Evolutionary conservation across 2,888 invertebrate genomes (phyloP), one percentile per base, ranked within the genome.

Genomic region (Phrixothrix hirtus): DNA sequence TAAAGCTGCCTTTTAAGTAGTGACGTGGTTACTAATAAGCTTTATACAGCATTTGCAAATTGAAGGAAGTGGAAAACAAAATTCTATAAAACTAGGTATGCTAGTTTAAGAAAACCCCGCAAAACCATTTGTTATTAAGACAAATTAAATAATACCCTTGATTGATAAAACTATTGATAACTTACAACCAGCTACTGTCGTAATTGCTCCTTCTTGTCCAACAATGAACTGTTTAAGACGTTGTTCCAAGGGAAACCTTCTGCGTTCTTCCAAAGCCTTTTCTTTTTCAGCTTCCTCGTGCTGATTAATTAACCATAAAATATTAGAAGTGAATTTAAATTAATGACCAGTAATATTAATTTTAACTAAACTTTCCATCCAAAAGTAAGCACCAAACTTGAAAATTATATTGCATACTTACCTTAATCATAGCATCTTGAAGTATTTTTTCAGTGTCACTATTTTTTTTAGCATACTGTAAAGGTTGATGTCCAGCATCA

Each of bases 191-290:
- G 90, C 85, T 5, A 91, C 90, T 35, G 86, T 84, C 46, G 87
- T 83, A 58, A 92, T 89, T 30, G 91, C 87, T 12, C 83, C 87
- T 68, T 88, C 90, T 77, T 95, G 95, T 0, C 95, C 95, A 34
- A 95, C 89, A 62, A 95, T 89, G 68, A 82, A 79, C 73, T 90
- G 83, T 68, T 87, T 89, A 34, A 95, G 77, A 50, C 93, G 80
- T 72, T 89, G 85, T 73, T 95, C 94, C 47, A 93, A 76, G 15
- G 94, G 91, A 79, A 89, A 89, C 67, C 85, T 79, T 62, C 91
- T 77, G 49, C 93, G 79, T 75, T 92, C 90, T 70, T 91, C 91
- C 1, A 87, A 82, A 68, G 90, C 88, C 67, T 81, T 79, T 65
- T 83, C 79, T 56, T 79, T 81, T 60, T 80, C 75, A 7, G 78